Conservation (phyloP, 2,113 vertebrate genomes). For the Alouatta palliata region DNA sequence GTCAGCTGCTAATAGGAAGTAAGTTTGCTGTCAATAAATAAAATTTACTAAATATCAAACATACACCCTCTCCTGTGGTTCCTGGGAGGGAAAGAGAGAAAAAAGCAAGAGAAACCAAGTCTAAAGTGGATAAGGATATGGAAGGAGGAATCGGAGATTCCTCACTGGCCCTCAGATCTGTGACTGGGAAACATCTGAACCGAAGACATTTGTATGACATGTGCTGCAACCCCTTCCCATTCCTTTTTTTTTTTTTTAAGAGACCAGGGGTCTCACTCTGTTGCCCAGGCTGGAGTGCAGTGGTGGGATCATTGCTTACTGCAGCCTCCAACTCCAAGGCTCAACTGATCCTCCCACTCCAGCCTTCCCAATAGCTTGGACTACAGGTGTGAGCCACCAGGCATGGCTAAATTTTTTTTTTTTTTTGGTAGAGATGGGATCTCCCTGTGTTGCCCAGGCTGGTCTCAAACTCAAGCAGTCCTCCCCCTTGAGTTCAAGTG, state of each 20-base stretch:
- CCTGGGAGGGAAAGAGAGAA: neutral
- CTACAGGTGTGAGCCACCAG: no score
- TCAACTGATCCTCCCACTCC: no score
- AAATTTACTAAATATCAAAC: neutral
- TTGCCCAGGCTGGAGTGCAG: no score
- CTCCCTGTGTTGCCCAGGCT: no score
- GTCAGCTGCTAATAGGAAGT: neutral
- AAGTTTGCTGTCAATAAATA: neutral
- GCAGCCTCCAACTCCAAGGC: no score
- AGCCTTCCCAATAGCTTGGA: no score
- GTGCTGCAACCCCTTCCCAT: neutral
- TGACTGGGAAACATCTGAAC: neutral
- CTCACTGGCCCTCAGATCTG: neutral
- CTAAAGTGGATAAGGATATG: neutral
- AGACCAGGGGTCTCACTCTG: no score
- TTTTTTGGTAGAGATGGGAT: no score
- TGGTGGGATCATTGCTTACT: no score
- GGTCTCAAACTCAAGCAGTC: no score
- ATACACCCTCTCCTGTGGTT: neutral
- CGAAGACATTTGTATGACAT: neutral
- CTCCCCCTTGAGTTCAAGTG: no score
- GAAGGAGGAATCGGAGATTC: neutral
- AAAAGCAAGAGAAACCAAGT: neutral
- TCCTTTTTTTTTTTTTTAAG: neutral
- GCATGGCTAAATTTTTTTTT: no score